phyloP scores from a whole-genome alignment of 2,797 vertebrate species.

The Brotula barbata region DNA sequence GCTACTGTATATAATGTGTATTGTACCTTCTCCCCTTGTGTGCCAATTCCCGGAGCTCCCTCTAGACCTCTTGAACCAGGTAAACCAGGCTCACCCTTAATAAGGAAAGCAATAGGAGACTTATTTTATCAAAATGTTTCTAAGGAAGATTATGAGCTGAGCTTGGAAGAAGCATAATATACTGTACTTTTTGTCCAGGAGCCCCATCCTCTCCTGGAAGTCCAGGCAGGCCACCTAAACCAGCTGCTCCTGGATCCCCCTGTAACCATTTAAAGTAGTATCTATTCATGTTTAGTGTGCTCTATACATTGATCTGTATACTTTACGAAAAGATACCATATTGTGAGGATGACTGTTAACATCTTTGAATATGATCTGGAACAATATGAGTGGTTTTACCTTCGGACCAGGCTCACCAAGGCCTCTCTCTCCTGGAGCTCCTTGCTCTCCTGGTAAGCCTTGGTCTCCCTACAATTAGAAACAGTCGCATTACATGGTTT shows the following conservation, averaged over 20 bases:
- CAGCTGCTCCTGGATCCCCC: slow-evolving; percentile 87
- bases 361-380: not conserved
- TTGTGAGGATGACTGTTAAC: not conserved
- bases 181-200: slow-evolving; percentile 88
- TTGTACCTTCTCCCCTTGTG: slow-evolving; percentile 87
- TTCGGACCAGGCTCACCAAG: slow-evolving; percentile 84
- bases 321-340: not conserved
- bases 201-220: slow-evolving; percentile 91
- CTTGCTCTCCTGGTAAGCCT: slow-evolving; percentile 87
- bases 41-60: slow-evolving; percentile 84
- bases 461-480: slow-evolving; percentile 79
- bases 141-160: no score
- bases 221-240: slow-evolving; percentile 86
- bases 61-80: slow-evolving; percentile 85
- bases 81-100: slow-evolving; percentile 86
- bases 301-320: not conserved
- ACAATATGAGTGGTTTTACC: slow-evolving; percentile 68
- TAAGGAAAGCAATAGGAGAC: slow-evolving; percentile 9
- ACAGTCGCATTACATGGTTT: not conserved
- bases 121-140: not conserved
- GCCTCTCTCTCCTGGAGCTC: slow-evolving; percentile 83
- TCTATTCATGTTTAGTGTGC: slow-evolving; percentile 6
- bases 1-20: not conserved
- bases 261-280: slow-evolving; percentile 54
- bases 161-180: not conserved